A percentile compares a stretch with the other conserved stretches of the same genome.
Conservation (phyloP, 2,113 vertebrate genomes). For the Stegastes partitus region DNA sequence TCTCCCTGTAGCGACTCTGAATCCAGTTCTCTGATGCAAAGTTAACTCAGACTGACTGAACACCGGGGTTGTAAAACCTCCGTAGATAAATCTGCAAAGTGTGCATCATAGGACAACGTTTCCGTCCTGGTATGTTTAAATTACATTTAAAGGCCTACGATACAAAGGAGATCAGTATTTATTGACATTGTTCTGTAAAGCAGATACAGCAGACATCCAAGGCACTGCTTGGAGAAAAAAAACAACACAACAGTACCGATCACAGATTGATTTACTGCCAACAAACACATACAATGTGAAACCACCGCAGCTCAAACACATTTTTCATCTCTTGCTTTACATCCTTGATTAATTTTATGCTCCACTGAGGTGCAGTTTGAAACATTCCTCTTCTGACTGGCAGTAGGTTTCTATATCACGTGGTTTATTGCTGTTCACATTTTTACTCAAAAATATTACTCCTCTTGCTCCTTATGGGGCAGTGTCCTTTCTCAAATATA, state of each 20-base stretch:
- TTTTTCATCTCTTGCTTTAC: constrained; percentile 39
- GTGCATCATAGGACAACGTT: constrained; percentile 32
- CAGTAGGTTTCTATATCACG: constrained; percentile 55
- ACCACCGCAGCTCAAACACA: constrained; percentile 42
- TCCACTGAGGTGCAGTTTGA: constrained; percentile 25
- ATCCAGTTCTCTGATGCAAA: constrained; percentile 19
- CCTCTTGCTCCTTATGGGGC: constrained; percentile 33
- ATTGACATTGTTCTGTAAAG: constrained; percentile 28
- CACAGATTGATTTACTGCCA: constrained; percentile 57
- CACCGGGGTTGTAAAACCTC: constrained; percentile 1
- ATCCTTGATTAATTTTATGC: constrained; percentile 42
- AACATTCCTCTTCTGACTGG: constrained; percentile 57
- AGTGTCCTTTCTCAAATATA: constrained; percentile 62
- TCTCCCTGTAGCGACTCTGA: constrained; percentile 48
- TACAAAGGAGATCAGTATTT: constrained; percentile 19
- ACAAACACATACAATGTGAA: constrained; percentile 37
- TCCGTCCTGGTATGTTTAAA: constrained; percentile 6
- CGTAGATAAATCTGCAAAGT: constrained; percentile 29
- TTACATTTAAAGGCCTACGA: not conserved
- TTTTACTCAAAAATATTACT: constrained; percentile 66
- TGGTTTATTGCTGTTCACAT: constrained; percentile 63
- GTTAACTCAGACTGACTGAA: constrained; percentile 13
- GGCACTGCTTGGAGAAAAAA: constrained; percentile 12
- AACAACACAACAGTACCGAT: constrained; percentile 28
- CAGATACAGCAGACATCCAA: constrained; percentile 27